phyloP scores from a whole-genome alignment of 2,888 invertebrate genomes.

The Nyleta sp. region DNA sequence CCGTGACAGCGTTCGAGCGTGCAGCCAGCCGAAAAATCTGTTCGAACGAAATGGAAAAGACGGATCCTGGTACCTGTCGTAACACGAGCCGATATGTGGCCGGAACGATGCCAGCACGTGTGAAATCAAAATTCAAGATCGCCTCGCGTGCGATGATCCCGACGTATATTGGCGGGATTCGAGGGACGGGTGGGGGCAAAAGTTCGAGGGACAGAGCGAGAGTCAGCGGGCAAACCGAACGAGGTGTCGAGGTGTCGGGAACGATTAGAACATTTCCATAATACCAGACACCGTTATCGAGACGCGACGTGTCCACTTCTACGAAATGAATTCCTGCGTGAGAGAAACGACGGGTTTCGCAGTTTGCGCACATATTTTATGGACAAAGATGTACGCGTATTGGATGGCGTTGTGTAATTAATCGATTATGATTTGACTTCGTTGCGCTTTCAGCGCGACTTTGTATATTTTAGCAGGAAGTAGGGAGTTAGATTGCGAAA shows the following conservation, averaged over 20 bases:
- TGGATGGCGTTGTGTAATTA: conserved; percentile 13
- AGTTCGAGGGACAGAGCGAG: neutral
- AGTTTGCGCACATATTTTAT: conserved; percentile 1
- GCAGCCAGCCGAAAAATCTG: conserved; percentile 76
- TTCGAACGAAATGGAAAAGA: conserved; percentile 79
- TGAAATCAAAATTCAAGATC: conserved; percentile 75
- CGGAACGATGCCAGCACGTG: conserved; percentile 68
- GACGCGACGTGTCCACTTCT: conserved; percentile 40
- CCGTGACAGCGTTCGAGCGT: conserved; percentile 46
- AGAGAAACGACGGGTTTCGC: conserved; percentile 7
- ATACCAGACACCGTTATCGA: conserved; percentile 68
- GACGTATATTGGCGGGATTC: conserved; percentile 54
- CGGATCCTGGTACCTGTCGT: conserved; percentile 73
- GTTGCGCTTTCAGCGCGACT: neutral
- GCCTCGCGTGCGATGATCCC: conserved; percentile 66
- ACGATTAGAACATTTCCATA: conserved; percentile 78
- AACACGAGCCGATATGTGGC: conserved; percentile 74
- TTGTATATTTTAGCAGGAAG: neutral
- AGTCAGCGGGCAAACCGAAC: conserved; percentile 58
- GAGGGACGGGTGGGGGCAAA: conserved; percentile 11
- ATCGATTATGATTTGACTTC: conserved; percentile 16
- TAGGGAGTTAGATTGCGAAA: no score
- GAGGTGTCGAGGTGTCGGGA: conserved; percentile 78
- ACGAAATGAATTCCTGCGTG: conserved; percentile 25
- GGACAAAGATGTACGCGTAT: neutral